Evolutionary conservation across 1,140 invertebrate species (phyloP), one percentile per base, ranked within the genome.

Genomic region (Penaeus chinensis): DNA sequence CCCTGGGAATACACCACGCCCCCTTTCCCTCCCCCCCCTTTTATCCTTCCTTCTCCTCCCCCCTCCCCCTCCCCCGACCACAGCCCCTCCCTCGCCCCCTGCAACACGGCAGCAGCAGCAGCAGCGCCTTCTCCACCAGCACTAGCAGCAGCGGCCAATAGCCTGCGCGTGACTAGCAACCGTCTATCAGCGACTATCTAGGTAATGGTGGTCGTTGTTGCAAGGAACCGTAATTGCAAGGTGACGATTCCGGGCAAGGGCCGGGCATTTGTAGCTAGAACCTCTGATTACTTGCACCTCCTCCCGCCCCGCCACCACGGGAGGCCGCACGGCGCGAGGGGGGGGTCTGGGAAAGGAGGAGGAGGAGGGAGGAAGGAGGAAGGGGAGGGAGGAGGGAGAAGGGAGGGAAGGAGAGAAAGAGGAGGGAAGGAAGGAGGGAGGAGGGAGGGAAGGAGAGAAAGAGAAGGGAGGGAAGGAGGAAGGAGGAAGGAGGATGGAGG

Each of bases 241-340:
- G 85, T 81, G 85, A 87, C 85, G 85, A 87, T 87, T 87, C 85
- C 85, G 54, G 85, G 85, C 82, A 82, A 82, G 61, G 78, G 37
- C 66, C 62, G 78, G 85, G 66, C 74, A 82, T 87, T 87, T 81
- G 79, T 71, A 82, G 63, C 62, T 82, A 54, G 42, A 87, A 66
- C 85, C 79, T 54, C 85, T 87, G 78, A 87, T 87, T 87, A 87
- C 85, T 24, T 62, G 20, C 37, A 10, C 78, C 82, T 71, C 24
- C 82, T 76, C 37, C 66, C 71, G 60, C 66, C 54, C 69, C 37
- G 11, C 54, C 10, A 2, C 11, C 54, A 54, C 8, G 10, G 54
- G 54, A 16, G 54, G 54, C 5, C 11, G 54, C 0, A 5, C 7
- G 47, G 47, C 7, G 47, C 7, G 11, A 13, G 47, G 47, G 47